Evolutionary conservation across 2,888 invertebrate genomes (phyloP), one percentile per base, ranked within the genome.

Genomic region (Catotricha subobsoleta): DNA sequence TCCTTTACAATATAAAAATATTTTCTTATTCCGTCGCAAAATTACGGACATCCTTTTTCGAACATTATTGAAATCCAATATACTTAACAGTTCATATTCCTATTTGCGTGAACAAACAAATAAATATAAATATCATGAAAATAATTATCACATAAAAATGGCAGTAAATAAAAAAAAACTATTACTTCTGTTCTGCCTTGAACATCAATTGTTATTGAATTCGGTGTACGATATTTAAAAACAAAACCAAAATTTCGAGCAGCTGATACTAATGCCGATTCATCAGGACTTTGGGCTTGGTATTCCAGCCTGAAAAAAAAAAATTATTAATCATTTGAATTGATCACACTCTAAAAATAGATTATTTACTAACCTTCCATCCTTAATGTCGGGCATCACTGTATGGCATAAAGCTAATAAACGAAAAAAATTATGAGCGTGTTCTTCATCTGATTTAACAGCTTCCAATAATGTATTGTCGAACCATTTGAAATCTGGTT

Each of bases 31-130:
- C 60, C 74, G 76, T 56, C 83, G 71, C 54, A 90, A 67, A 59
- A 90, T 84, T 55, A 97, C 97, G 50, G 97, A 97, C 98, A 98
- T 98, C 60, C 98, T 71, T 68, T 98, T 98, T 52, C 98, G 73
- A 51, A 92, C 87, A 68, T 98, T 98, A 71, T 98, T 95, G 68
- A 98, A 98, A 69, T 98, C 98, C 57, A 98, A 74, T 65, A 98
- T 98, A 65, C 90, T 90, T 51, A 98, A 71, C 53, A 98, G 72
- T 64, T 98, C 92, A 67, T 95, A 94, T 51, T 90, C 82, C 72
- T 81, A 69, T n/a, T 3, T n/a, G n/a, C n/a, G n/a, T n/a, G n/a
- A n/a, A n/a, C n/a, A n/a, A n/a, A n/a, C n/a, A n/a, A n/a, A n/a
- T n/a, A n/a, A n/a, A n/a, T n/a, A n/a, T n/a, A n/a, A n/a, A n/a